Evolutionary conservation across 2,888 invertebrate genomes (phyloP).

Genomic region (Lepidochrysops patricia): DNA sequence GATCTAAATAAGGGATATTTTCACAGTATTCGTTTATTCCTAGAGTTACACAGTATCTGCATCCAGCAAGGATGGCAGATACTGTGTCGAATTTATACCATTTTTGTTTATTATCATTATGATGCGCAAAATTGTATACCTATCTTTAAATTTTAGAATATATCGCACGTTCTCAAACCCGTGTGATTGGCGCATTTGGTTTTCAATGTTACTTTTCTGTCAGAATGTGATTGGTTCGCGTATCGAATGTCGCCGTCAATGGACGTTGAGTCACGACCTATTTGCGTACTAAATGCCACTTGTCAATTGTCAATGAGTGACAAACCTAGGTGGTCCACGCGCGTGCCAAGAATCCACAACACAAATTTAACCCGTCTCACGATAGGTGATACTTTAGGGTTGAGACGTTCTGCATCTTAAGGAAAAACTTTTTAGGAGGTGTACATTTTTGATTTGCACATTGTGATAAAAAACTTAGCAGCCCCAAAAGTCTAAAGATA

Average conservation of each 20-base stretch:
- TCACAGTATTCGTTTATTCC: too few relatives aligned
- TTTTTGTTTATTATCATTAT: too few relatives aligned
- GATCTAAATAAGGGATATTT: too few relatives aligned
- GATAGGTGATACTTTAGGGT: not conserved
- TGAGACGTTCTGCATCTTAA: not conserved
- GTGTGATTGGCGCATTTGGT: not conserved
- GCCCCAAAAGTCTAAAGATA: too few relatives aligned
- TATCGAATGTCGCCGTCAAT: not conserved
- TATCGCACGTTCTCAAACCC: too few relatives aligned
- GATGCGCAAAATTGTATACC: too few relatives aligned
- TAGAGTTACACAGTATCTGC: too few relatives aligned
- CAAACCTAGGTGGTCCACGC: constrained; percentile 7
- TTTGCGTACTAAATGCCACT: constrained; percentile 1
- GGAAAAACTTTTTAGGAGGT: not conserved
- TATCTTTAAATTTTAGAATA: not conserved
- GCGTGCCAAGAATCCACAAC: constrained; percentile 7
- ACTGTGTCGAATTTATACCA: too few relatives aligned
- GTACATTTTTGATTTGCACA: not conserved
- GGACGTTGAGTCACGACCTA: constrained; percentile 4
- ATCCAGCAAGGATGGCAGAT: too few relatives aligned
- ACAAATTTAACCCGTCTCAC: not conserved
- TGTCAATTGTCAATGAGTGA: constrained; percentile 7
- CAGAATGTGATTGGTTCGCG: not conserved
- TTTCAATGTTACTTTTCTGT: not conserved
- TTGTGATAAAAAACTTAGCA: not conserved